These are phyloP conservation scores for Hydrocynus forskahlii DNA, from an alignment of 2,797 vertebrate genomes.

Conservation along the genomic window DNA sequence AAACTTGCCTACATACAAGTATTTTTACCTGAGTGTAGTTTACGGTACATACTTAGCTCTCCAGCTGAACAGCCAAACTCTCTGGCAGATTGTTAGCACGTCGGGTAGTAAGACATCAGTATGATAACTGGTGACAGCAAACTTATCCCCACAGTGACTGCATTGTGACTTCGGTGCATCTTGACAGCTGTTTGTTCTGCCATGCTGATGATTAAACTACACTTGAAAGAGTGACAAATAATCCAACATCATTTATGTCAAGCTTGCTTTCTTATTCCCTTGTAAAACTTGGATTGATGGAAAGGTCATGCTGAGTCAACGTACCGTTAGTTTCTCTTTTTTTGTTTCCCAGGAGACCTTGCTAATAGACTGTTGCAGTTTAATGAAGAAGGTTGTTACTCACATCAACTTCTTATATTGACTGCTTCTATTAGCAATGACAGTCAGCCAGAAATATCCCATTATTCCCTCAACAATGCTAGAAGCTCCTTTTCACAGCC, in stretches of 20 bases:
- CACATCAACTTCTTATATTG: not conserved
- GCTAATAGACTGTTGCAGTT: too few species aligned
- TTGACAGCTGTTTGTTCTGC: conserved; percentile 2
- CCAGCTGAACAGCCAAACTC: not conserved
- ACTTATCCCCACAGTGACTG: not conserved
- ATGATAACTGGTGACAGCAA: not conserved
- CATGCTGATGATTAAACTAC: not conserved
- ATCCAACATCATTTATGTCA: not conserved
- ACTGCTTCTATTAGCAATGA: not conserved
- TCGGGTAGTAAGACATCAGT: not conserved
- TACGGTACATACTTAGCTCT: not conserved
- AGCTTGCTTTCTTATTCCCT: not conserved
- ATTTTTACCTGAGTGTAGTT: not conserved
- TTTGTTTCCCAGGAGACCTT: not conserved
- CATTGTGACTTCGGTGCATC: not conserved
- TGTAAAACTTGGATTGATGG: not conserved
- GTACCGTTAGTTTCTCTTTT: not conserved
- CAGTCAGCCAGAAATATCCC: not conserved
- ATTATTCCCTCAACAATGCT: not conserved
- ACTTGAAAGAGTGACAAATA: not conserved
- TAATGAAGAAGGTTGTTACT: not conserved
- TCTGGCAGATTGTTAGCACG: not conserved
- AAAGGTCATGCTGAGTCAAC: not conserved
- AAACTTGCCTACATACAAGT: not conserved
- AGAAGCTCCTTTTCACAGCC: not conserved